Base-by-base conservation (phyloP, 1,140 invertebrate species). In the Bemisia tabaci region DNA sequence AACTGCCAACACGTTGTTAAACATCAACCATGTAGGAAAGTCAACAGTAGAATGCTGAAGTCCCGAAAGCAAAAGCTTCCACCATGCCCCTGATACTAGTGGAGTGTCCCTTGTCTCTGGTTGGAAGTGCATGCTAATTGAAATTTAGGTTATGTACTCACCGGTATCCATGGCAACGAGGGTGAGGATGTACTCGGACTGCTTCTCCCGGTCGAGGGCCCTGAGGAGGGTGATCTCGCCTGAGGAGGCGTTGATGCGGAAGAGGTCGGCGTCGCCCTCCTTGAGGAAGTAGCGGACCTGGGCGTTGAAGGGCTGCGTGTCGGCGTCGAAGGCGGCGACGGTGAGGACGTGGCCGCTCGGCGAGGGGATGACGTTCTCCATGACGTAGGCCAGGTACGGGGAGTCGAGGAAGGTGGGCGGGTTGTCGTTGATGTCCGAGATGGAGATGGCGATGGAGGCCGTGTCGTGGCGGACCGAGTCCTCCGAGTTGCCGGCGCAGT, bases 381-480 rank as follows among this genome's bases (percentile, higher is more conserved):
- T 89, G n/a, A 97, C 90, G 73, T 92, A 88, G 0, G 92, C 91
- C 66, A 92, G 76, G 75, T 97, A 97, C 0, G 92, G 92, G 0
- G 92, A 95, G 77, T 92, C 88, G 48, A 92, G 77, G 75, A 98
- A 97, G 0, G 90, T 87, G 1, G 95, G 95, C 9, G 91, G 85
- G 74, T 95, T 95, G 79, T 98, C 95, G 77, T 98, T 97, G 70
- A 97, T 89, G 78, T 98, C 95, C 25, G 87, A 83, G 2, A 99
- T 85, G 22, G 73, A 74, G 39, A 87, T 80, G 33, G 77, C 72
- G n/a, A 86, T 79, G 26, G 77, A 77, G 17, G 91, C 88, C 2
- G 85, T 88, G 74, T 92, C 89, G 68, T 82, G 83, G 65, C 84
- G 81, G 0, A 82, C 75, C 5, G 33, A 48, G 0, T 68, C 73